Base-by-base conservation (phyloP, 1,140 invertebrate species). In the Myzus persicae region DNA sequence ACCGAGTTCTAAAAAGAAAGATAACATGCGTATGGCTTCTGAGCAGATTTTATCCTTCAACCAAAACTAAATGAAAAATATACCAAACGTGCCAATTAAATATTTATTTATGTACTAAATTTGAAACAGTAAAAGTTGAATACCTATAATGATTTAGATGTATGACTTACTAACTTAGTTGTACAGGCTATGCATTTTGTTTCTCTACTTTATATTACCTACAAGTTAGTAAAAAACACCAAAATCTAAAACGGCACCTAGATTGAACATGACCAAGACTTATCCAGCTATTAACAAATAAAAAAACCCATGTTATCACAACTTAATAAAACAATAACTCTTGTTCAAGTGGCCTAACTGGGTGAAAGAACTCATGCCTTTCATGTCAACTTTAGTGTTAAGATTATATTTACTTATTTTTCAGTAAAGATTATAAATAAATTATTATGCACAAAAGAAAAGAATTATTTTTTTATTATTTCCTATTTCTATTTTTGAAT, bases 101-200 rank as follows among this genome's bases (percentile, higher is more conserved):
- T 51, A 89, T 89, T 48, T 51, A 89, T 89, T 89, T 51, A 51
- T 36, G 22, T 51, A 20, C 48, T 89, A 51, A 51, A 38, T 51
- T 51, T 89, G 7, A 42, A 42, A 42, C 6, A 87, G 9, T 38
- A 38, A 51, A 89, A 89, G 20, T 38, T 38, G 22, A 89, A 89
- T 89, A 38, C 9, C 18, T 51, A 51, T 36, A 1, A 38, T 51
- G 24, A 51, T 89, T 88, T 51, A 51, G 2, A 48, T 88, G 8
- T 4, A 87, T n/a, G 87, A 9, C 20, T 88, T 48, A n/a, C 20
- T 88, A 36, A n/a, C 11, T 44, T 87, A 46, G 31, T 26, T 51
- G 22, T 26, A 38, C 22, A 89, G 2, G 38, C 6, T n/a, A 44
- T 18, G 31, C 31, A 44, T 85, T 85, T 24, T 84, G 24, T 84